phyloP scores from a whole-genome alignment of 2,888 invertebrate species.

The Acrocyrtus sp. region DNA sequence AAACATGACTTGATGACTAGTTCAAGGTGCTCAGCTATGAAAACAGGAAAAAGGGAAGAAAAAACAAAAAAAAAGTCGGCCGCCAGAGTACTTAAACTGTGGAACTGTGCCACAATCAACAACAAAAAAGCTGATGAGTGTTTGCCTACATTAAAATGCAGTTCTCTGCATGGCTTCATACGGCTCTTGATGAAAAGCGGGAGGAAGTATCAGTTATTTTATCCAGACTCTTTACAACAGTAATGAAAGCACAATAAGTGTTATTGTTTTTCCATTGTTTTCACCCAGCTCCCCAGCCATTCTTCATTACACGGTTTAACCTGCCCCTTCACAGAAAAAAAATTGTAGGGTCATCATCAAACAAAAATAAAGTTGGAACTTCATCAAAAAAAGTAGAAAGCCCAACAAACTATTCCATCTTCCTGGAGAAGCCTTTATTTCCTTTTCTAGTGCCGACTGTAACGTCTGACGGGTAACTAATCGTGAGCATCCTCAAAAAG shows the following conservation, averaged over 20 bases:
- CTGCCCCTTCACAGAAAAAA: conserved; percentile 12
- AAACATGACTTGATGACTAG: conserved; percentile 14
- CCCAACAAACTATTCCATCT: conserved; percentile 31
- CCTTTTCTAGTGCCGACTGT: conserved; percentile 26
- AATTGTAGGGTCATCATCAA: conserved; percentile 23
- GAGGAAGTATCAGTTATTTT: no score
- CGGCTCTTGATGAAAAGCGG: no score
- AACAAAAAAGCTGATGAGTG: conserved; percentile 27
- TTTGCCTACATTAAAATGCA: no score
- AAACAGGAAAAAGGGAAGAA: conserved; percentile 4
- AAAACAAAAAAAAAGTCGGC: conserved; percentile 7
- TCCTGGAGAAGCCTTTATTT: conserved; percentile 18
- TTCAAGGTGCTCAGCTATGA: conserved; percentile 37
- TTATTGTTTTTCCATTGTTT: conserved; percentile 42
- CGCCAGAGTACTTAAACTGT: not conserved
- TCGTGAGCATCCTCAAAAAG: no score
- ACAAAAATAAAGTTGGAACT: conserved; percentile 32
- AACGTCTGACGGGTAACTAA: no score
- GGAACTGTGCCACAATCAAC: no score
- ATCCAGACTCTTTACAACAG: no score
- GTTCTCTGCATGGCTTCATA: no score
- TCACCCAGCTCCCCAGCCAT: conserved; percentile 20
- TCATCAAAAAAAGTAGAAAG: no score
- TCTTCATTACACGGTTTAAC: conserved; percentile 46
- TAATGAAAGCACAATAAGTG: conserved; percentile 38